phyloP scores from a whole-genome alignment of 1,140 invertebrate species.

The Philopotamus ludificatus region DNA sequence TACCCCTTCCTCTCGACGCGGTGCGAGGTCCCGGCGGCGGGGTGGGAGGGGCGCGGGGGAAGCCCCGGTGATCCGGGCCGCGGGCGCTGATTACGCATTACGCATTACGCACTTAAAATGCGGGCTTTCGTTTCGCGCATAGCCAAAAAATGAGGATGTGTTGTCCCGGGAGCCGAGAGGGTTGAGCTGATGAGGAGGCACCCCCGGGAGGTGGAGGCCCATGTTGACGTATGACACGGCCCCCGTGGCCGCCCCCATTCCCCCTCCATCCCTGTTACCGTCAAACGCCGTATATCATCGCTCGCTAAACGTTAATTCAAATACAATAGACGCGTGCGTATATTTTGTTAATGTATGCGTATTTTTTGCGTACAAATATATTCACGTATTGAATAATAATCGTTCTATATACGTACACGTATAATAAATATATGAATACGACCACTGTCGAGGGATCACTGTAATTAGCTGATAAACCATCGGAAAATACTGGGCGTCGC shows the following conservation, averaged over 20 bases:
- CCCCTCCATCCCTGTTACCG: no score
- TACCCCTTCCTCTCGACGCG: neutral
- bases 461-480: neutral
- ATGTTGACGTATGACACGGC: constrained; percentile 8
- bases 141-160: constrained; percentile 39
- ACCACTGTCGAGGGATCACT: neutral
- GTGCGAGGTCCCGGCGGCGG: neutral
- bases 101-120: constrained; percentile 42
- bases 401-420: no score
- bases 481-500: no score
- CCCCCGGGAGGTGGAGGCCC: constrained; percentile 5
- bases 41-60: neutral
- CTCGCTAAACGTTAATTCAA: no score
- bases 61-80: constrained; percentile 19
- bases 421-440: no score
- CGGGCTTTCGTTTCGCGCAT: constrained; percentile 40
- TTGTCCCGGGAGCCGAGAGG: constrained; percentile 5
- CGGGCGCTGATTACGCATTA: constrained; percentile 42
- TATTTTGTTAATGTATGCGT: neutral
- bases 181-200: neutral
- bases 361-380: no score
- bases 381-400: no score
- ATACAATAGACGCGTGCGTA: neutral
- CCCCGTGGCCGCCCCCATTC: no score
- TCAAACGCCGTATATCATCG: constrained; percentile 23